Percentiles rank a stretch among this genome's conserved stretches.
Evolutionary conservation across 1,140 invertebrate genomes (phyloP).

Genomic region (Leptinotarsa lineolata): DNA sequence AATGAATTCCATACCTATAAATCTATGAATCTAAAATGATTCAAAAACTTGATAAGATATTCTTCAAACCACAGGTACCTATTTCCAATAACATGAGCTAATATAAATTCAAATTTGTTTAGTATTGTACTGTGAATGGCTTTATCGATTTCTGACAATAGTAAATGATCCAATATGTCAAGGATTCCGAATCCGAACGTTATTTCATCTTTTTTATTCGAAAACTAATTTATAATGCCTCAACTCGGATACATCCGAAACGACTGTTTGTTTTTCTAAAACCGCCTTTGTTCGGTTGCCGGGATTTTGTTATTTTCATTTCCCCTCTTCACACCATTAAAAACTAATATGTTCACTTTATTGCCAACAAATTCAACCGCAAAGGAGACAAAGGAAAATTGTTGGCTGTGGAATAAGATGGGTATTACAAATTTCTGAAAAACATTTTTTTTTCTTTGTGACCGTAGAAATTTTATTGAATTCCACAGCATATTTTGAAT

Average conservation of each 20-base stretch:
- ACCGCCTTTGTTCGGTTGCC: background rate
- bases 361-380: conserved; percentile 1
- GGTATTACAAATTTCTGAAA: too few species aligned
- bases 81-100: background rate
- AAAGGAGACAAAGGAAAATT: background rate
- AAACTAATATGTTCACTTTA: conserved; percentile 9
- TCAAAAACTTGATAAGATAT: background rate
- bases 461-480: too few species aligned
- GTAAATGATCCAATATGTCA: conserved; percentile 8
- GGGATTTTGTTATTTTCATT: conserved; percentile 1
- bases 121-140: background rate
- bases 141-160: conserved; percentile 6
- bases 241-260: conserved; percentile 8
- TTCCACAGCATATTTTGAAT: too few species aligned
- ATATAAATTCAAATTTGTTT: conserved; percentile 3
- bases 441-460: too few species aligned
- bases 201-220: background rate
- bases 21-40: background rate
- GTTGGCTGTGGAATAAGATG: background rate
- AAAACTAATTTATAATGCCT: conserved; percentile 1
- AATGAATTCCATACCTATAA: background rate
- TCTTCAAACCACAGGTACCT: background rate
- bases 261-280: background rate
- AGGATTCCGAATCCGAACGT: background rate
- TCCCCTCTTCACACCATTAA: conserved; percentile 1